phyloP scores from a whole-genome alignment of 1,140 invertebrate species.

The Probaryconus sp. region DNA sequence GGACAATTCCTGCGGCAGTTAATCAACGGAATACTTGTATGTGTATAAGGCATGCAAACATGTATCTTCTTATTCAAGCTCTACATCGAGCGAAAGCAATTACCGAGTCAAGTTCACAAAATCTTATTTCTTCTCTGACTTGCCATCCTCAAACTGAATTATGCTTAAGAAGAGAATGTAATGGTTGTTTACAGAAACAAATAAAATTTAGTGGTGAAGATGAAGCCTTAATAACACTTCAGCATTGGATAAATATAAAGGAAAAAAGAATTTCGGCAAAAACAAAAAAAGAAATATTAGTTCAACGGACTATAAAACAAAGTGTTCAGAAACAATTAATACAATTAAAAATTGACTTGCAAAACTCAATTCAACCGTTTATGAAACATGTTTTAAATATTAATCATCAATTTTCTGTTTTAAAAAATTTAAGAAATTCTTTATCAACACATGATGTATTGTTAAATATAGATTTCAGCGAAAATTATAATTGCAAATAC shows the following conservation, averaged over 20 bases:
- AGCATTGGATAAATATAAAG: not conserved
- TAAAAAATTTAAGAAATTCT: conserved; percentile 6
- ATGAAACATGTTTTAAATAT: conserved; percentile 6
- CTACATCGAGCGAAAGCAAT: not conserved
- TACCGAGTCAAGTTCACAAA: not conserved
- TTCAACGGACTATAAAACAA: conserved; percentile 3
- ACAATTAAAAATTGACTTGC: not conserved
- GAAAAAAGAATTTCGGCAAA: conserved; percentile 12
- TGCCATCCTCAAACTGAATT: not conserved
- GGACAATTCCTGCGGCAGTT: not conserved
- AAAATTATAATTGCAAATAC: conserved; percentile 22
- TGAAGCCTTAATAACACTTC: not conserved
- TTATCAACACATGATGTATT: not conserved
- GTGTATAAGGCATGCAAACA: conserved; percentile 9
- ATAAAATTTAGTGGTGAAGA: conserved; percentile 1
- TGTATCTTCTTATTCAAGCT: conserved; percentile 4
- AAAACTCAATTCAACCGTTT: not conserved
- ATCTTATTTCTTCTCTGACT: not conserved
- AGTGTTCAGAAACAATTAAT: not conserved
- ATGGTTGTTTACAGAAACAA: not conserved
- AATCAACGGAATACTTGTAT: conserved; percentile 11
- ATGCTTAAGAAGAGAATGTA: not conserved
- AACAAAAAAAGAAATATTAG: conserved; percentile 12
- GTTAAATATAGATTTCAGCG: too few species aligned
- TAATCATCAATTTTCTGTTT: not conserved